Evolutionary conservation across 2,113 vertebrate species (phyloP).

Genomic region (Craseonycteris thonglongyai): DNA sequence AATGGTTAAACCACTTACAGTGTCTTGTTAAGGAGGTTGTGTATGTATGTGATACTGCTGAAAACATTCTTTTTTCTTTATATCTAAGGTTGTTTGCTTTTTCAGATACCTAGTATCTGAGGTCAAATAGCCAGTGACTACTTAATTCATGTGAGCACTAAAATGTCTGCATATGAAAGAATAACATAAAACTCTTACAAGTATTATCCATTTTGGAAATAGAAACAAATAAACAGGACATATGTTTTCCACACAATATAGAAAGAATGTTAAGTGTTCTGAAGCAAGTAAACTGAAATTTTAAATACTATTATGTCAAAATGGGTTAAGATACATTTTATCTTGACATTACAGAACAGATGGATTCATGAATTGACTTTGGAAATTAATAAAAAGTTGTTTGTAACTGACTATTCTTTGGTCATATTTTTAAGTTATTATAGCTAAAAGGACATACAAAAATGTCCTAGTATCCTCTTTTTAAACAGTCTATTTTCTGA

Average conservation of each 20-base stretch:
- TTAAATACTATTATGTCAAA: not conserved
- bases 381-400: constrained; percentile 8
- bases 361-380: not conserved
- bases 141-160: not conserved
- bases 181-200: not conserved
- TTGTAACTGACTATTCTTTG: not conserved
- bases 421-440: not conserved
- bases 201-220: not conserved
- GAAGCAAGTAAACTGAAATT: not conserved
- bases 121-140: not conserved
- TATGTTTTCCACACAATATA: not conserved
- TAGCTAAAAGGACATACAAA: too few species aligned
- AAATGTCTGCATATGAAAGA: not conserved
- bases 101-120: not conserved
- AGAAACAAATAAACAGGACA: not conserved
- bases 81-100: not conserved
- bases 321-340: not conserved
- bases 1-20: not conserved
- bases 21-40: not conserved
- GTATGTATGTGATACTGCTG: not conserved
- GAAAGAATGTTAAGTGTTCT: not conserved
- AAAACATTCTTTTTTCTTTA: not conserved
- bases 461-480: not conserved
- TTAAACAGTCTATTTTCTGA: not conserved
- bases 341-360: not conserved